Conservation (phyloP, 2,113 vertebrate genomes). For the Donacobius atricapilla region DNA sequence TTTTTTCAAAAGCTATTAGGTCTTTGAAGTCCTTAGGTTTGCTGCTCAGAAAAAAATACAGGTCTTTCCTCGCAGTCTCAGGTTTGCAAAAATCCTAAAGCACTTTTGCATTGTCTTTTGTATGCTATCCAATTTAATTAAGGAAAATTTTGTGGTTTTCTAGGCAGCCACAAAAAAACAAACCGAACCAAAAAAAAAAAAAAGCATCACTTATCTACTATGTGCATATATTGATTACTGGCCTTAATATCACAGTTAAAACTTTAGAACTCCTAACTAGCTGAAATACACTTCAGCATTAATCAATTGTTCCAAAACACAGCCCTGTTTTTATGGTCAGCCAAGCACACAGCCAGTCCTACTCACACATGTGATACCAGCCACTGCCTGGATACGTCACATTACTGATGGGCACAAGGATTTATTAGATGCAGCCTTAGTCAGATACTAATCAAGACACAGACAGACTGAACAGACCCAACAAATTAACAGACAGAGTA, state of each 20-base stretch:
- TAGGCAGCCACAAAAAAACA: background rate
- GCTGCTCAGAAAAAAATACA: background rate
- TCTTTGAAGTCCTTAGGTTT: background rate
- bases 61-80: background rate
- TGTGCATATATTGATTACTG: background rate
- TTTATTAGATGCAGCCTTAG: background rate
- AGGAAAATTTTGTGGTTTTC: background rate
- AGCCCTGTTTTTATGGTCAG: background rate
- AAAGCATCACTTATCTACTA: background rate
- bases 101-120: background rate
- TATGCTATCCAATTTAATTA: background rate
- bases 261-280: background rate
- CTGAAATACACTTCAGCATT: background rate
- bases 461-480: background rate
- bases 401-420: background rate
- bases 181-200: background rate
- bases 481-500: background rate
- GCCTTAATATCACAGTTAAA: background rate
- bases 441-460: background rate
- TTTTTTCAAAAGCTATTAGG: background rate
- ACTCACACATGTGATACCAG: background rate
- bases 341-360: background rate
- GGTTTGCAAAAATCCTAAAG: background rate
- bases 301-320: background rate
- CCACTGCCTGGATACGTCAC: background rate